Evolutionary conservation across 2,113 vertebrate species (phyloP), one percentile per base, ranked within the genome.

Genomic region (Brienomyrus longianalis): DNA sequence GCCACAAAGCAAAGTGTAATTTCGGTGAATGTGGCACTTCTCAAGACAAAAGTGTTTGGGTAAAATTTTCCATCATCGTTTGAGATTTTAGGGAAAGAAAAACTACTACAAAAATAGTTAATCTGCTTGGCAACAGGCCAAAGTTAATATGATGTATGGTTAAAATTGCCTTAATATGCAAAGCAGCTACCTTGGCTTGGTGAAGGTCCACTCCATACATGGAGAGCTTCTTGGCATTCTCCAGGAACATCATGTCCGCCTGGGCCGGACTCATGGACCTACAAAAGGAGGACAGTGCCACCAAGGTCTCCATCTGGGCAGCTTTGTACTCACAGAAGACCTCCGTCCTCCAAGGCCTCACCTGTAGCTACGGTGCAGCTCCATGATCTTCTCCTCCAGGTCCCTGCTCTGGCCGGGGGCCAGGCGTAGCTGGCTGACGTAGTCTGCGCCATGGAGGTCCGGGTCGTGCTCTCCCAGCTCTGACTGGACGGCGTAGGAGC

Each of bases 121-220:
- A 62, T n/a, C 59, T 62, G 59, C 59, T 27, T 66, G n/a, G 10
- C 62, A 66, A 11, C n/a, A 66, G n/a, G n/a, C n/a, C n/a, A 62
- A 66, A 31, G 27, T 31, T 31, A 70, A 13, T 31, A 13, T 11
- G n/a, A 70, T 31, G 10, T 70, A 31, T 70, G 62, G 27, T 31
- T 70, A 4, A 70, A 70, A 70, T 70, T 13, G n/a, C 62, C 54
- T 31, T 70, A 70, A 70, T 13, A 70, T 70, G 62, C n/a, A n/a
- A 70, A 27, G 10, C 62, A 45, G 5, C 7, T 88, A 99, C 98
- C 97, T 99, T 99, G 90, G 98, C 98, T 93, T 98, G 97, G 93
- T 99, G 98, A 93, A 98, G 96, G 93, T 99, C 98, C 0, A 99
- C 97, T 89, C 98, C 98, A 91, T 99, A 99, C 98, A 99, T 98